phyloP scores from a whole-genome alignment of 2,888 invertebrate species.

The Drosophila ustulata region DNA sequence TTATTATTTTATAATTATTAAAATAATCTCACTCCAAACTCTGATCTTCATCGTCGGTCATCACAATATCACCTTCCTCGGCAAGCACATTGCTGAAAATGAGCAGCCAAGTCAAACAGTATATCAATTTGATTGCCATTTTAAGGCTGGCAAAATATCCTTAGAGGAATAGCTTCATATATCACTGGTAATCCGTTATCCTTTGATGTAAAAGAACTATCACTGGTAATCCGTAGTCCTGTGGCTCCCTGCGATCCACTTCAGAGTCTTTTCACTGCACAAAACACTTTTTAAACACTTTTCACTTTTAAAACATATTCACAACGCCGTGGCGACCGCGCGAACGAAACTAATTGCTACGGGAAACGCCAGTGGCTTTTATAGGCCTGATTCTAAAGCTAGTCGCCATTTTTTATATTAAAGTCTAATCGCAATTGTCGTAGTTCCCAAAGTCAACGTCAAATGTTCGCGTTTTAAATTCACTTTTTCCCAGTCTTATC shows the following conservation, averaged over 20 bases:
- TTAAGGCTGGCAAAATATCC: constrained; percentile 19
- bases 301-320: constrained; percentile 40
- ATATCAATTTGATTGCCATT: constrained; percentile 53
- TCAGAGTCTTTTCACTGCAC: constrained; percentile 4
- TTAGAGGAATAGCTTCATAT: constrained; percentile 18
- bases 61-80: constrained; percentile 68
- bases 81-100: constrained; percentile 37
- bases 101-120: constrained; percentile 45
- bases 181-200: constrained; percentile 51
- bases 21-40: constrained; percentile 58
- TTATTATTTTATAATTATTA: background rate
- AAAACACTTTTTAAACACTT: background rate
- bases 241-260: constrained; percentile 31
- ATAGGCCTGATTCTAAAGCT: constrained; percentile 43
- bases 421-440: constrained; percentile 24
- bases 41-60: constrained; percentile 62
- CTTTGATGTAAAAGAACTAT: constrained; percentile 14
- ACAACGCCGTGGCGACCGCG: constrained; percentile 36
- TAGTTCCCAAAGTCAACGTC: constrained; percentile 26
- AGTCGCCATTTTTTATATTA: constrained; percentile 50
- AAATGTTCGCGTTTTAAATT: constrained; percentile 37
- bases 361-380: constrained; percentile 47
- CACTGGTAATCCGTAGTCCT: constrained; percentile 41
- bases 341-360: constrained; percentile 57
- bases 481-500: constrained; percentile 59